Base-by-base conservation (phyloP, 2,113 vertebrate genomes). In the Lycaon pictus region DNA sequence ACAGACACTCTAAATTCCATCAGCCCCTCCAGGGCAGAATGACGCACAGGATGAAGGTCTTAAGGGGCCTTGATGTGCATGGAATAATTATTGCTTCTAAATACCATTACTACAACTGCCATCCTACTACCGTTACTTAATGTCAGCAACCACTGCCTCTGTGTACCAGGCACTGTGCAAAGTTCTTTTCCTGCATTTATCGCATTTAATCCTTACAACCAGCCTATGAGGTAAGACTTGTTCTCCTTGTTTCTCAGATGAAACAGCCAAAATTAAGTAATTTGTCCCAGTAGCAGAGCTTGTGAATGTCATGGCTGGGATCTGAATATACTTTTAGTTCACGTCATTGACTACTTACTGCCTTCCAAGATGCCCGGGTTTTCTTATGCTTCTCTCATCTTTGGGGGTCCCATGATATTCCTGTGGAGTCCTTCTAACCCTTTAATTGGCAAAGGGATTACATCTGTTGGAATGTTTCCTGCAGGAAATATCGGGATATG, bases 241-340 rank as follows among this genome's bases (percentile, higher is more conserved):
- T 29, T 74, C 19, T 58, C 25, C 37, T n/a, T 35, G 5, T 74
- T 88, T 55, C 13, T 23, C 51, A 92, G 79, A 35, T 76, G 27
- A 69, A 69, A 67, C 32, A 32, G 10, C 37, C 32, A 84, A 83
- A 67, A 93, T 93, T 90, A 93, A 32, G 37, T 29, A 86, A 93
- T 0, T 11, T 55, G 29, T 43, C 53, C 74, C 53, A 56, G 29
- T 25, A 29, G 37, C 88, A 84, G 43, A 87, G 35, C 32, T 84
- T 17, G 60, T 48, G 58, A 90, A 60, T 35, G 23, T 89, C n/a
- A 51, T 9, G 16, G 43, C n/a, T 37, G 48, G 67, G 43, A 79
- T 95, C 16, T 56, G 86, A 82, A 87, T 55, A 12, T 19, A 22
- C 1, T 55, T 32, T 69, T 62, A 72, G 43, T 79, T 48, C 9